A percentile compares a stretch with the other conserved stretches of the same genome.
Conservation (phyloP, 2,797 vertebrate species). For the Nyctalus aviator region DNA sequence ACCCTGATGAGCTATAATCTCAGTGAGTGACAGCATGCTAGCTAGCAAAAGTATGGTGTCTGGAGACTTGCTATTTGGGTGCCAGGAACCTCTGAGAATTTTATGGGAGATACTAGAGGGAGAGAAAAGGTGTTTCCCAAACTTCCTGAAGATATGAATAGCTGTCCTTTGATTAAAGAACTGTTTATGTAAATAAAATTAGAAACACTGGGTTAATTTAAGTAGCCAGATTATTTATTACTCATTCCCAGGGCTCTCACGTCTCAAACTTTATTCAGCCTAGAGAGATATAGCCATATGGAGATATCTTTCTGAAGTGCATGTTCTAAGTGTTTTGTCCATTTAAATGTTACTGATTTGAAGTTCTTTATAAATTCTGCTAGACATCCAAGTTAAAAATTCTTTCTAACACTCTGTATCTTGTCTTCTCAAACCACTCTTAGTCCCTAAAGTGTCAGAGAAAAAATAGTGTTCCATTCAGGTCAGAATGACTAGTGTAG, state of each 20-base stretch:
- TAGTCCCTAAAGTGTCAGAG: neutral
- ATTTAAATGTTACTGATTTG: conserved; percentile 12
- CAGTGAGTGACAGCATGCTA: neutral
- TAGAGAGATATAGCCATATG: neutral
- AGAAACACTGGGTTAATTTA: neutral
- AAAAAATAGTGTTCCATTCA: neutral
- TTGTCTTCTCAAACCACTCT: neutral
- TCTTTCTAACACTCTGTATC: neutral
- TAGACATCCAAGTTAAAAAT: neutral
- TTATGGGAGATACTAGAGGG: neutral
- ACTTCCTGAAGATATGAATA: conserved; percentile 3
- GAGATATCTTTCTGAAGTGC: neutral
- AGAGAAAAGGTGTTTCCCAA: neutral
- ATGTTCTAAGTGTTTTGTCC: neutral
- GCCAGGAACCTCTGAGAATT: neutral
- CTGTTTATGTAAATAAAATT: conserved; percentile 51
- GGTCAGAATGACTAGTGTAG: neutral
- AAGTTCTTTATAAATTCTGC: conserved; percentile 13
- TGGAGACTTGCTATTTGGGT: neutral
- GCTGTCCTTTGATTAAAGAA: neutral
- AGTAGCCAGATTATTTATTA: neutral
- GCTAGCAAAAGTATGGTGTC: neutral
- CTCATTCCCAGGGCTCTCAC: neutral
- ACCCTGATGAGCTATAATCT: conserved; percentile 12
- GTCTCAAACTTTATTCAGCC: neutral